phyloP scores from a whole-genome alignment of 2,888 invertebrate genomes.

The Drosophila setosimentum region DNA sequence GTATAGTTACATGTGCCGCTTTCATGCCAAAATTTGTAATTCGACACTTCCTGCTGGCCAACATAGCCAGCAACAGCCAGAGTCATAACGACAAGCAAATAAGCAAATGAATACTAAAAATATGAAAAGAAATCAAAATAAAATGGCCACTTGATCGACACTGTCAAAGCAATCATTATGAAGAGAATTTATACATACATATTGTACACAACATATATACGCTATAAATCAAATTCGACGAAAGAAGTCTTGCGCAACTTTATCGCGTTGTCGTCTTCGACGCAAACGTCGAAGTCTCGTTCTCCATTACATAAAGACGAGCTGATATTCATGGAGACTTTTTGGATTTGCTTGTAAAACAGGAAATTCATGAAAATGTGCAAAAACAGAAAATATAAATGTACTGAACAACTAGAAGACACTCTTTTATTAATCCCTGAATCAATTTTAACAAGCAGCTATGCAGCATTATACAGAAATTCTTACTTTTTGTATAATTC shows the following conservation, averaged over 20 bases:
- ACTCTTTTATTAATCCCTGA: background rate
- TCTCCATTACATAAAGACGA: slow-evolving; percentile 60
- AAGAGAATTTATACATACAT: slow-evolving; percentile 12
- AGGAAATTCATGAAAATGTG: slow-evolving; percentile 61
- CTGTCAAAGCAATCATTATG: slow-evolving; percentile 21
- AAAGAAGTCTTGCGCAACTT: slow-evolving; percentile 65
- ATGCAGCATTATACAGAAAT: background rate
- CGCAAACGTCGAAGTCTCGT: background rate
- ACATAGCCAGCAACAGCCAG: slow-evolving; percentile 11
- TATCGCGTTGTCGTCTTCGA: slow-evolving; percentile 17
- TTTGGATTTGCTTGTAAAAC: slow-evolving; percentile 49
- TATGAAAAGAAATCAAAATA: slow-evolving; percentile 50
- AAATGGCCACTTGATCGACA: slow-evolving; percentile 68
- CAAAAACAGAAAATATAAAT: slow-evolving; percentile 22
- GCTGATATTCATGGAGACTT: slow-evolving; percentile 17
- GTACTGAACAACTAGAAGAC: background rate
- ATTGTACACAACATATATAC: slow-evolving; percentile 12
- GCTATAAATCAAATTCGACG: slow-evolving; percentile 46
- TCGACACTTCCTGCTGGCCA: slow-evolving; percentile 70
- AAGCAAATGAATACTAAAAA: slow-evolving; percentile 30
- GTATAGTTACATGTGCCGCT: slow-evolving; percentile 52
- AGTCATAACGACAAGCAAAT: slow-evolving; percentile 18
- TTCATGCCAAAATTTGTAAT: slow-evolving; percentile 56
- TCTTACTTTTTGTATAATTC: background rate
- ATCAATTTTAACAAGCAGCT: background rate